Evolutionary conservation across 2,888 invertebrate genomes (phyloP).

Genomic region (Prosopocoilus inquinatus): DNA sequence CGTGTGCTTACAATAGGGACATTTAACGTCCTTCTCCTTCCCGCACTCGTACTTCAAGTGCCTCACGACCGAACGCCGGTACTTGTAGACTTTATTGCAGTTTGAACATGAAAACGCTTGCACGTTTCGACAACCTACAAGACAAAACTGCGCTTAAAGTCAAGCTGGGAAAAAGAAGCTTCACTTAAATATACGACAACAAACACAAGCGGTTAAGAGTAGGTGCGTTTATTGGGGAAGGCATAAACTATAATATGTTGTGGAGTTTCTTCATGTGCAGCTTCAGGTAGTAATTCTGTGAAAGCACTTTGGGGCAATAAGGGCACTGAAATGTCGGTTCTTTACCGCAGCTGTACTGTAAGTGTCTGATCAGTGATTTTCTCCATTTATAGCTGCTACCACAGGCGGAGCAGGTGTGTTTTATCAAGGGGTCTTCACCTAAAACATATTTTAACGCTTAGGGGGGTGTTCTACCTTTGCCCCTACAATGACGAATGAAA

Average conservation of each 20-base stretch:
- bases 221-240: neutral
- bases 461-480: neutral
- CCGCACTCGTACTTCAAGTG: slow-evolving; percentile 50
- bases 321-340: slow-evolving; percentile 10
- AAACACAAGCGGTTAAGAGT: too few species aligned
- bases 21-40: slow-evolving; percentile 36
- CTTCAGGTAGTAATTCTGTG: slow-evolving; percentile 2
- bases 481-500: neutral
- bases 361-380: neutral
- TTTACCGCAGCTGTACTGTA: slow-evolving; percentile 8
- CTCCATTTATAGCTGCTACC: slow-evolving; percentile 2
- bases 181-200: neutral
- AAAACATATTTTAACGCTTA: neutral
- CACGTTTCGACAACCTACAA: neutral
- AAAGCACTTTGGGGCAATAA: slow-evolving; percentile 4
- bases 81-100: slow-evolving; percentile 3
- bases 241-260: neutral
- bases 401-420: slow-evolving; percentile 6
- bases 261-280: neutral
- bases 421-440: neutral
- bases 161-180: neutral
- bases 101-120: slow-evolving; percentile 1
- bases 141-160: neutral
- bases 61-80: slow-evolving; percentile 32
- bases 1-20: slow-evolving; percentile 31